Evolutionary conservation across 2,888 invertebrate genomes (phyloP), one percentile per base, ranked within the genome.

Genomic region (Neoascia interrupta): DNA sequence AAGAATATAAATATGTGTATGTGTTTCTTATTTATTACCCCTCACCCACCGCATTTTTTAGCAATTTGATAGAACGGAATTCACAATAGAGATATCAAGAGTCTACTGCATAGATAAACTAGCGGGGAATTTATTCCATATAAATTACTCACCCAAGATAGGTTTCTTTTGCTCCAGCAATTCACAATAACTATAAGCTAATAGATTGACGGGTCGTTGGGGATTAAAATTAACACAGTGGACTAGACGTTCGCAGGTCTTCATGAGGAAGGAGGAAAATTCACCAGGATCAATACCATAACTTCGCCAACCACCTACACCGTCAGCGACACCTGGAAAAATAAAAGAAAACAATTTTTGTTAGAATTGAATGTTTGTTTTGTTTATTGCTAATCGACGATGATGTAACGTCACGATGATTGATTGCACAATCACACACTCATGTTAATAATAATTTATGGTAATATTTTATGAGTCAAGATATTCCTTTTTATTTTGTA

Each of bases 221-320:
- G 97, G 94, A 85, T 93, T 93, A 87, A 98, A 97, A 86, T 94
- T 93, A 70, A 97, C 97, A 90, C 94, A 92, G 84, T 93, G 92
- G 82, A 98, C 97, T 84, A 98, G 92, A 83, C 97, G 92, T 89
- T 97, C 97, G 87, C 98, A 98, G 23, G 96, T 95, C 87, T 92
- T 93, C 99, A 99, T 98, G 83, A 99, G 91, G 86, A 96, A 95
- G 81, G 94, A 93, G 5, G 98, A 97, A 90, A 99, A 99, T 87
- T 95, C 95, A 54, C 98, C 98, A 1, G 99, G 98, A 90, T 99
- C 98, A 83, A 99, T 96, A 54, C 98, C 99, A 88, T 98, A 98
- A 81, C 96, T 95, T 85, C 98, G 92, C 99, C 99, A 99, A 54
- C 99, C 99, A 63, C 99, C 99, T 60, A 99, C 99, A 81, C 99